A percentile compares a stretch with the other conserved stretches of the same genome.
Conservation (phyloP, 2,888 invertebrate genomes). For the Lomographa bimaculata region DNA sequence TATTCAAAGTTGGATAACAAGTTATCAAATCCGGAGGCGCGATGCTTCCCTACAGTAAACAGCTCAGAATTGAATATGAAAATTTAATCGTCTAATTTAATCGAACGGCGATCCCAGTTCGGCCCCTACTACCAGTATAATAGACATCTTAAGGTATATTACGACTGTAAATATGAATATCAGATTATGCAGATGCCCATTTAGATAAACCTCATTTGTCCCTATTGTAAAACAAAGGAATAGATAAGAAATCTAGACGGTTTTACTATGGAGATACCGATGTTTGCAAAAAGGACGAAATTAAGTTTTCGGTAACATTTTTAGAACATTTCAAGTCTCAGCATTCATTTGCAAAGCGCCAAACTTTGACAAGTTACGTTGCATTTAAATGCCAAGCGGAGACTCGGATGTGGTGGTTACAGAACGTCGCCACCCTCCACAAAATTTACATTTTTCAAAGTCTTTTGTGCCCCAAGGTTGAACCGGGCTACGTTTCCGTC, state of each 20-base stretch:
- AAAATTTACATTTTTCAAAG: slow-evolving; percentile 67
- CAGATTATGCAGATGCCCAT: slow-evolving; percentile 17
- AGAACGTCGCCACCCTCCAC: slow-evolving; percentile 40
- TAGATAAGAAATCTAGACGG: slow-evolving; percentile 1
- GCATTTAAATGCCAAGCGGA: slow-evolving; percentile 65
- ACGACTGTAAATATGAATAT: slow-evolving; percentile 30
- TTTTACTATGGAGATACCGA: not conserved
- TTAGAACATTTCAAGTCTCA: slow-evolving; percentile 35
- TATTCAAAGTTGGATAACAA: slow-evolving; percentile 32
- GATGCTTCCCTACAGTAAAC: slow-evolving; percentile 84
- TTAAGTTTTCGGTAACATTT: not conserved
- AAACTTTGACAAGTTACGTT: slow-evolving; percentile 71
- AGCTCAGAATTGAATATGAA: slow-evolving; percentile 91
- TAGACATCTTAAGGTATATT: slow-evolving; percentile 39
- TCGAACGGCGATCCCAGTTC: slow-evolving; percentile 75
- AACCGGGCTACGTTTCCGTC: slow-evolving; percentile 41
- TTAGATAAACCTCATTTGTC: slow-evolving; percentile 18
- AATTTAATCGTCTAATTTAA: slow-evolving; percentile 90
- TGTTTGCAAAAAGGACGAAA: not conserved
- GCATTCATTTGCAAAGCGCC: slow-evolving; percentile 64
- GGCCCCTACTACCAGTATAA: slow-evolving; percentile 54
- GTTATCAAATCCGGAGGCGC: slow-evolving; percentile 36
- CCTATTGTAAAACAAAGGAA: slow-evolving; percentile 11
- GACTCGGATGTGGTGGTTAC: slow-evolving; percentile 38
- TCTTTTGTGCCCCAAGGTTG: slow-evolving; percentile 49